Conservation (phyloP, 2,888 invertebrate species). For the Hypolimnas misippus region DNA sequence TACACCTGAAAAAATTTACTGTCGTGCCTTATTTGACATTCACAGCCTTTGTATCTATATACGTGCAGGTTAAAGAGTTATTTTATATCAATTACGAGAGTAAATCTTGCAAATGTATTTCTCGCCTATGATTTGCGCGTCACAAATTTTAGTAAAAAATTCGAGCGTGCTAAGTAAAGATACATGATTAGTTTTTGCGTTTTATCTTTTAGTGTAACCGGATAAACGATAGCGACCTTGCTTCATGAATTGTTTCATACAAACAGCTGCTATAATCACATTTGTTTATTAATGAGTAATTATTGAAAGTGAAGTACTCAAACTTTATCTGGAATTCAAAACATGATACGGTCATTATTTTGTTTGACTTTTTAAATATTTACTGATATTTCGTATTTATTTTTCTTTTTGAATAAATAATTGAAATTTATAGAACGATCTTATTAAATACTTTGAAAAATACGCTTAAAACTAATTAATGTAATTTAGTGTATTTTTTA, state of each 20-base stretch:
- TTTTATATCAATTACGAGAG: no score
- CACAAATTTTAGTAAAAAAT: background rate
- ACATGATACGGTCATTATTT: background rate
- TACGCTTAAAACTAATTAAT: background rate
- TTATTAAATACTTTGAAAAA: background rate
- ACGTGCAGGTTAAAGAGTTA: no score
- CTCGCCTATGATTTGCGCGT: no score
- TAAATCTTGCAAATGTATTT: no score
- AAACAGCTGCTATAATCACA: conserved; percentile 21
- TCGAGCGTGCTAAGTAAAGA: conserved; percentile 10
- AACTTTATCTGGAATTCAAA: no score
- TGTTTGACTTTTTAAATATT: background rate
- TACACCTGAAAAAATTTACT: no score
- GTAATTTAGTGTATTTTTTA: background rate
- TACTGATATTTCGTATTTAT: no score
- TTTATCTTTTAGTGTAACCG: conserved; percentile 30
- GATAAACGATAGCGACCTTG: conserved; percentile 29
- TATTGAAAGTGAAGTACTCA: background rate
- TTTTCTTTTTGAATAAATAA: background rate
- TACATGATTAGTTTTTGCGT: conserved; percentile 16
- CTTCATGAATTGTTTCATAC: conserved; percentile 23
- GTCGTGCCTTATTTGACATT: no score
- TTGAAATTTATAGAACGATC: no score
- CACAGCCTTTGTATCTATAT: background rate
- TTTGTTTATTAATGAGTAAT: background rate